Base-by-base conservation (phyloP, 2,888 invertebrate genomes). In the Dorcus parallelipipedus region DNA sequence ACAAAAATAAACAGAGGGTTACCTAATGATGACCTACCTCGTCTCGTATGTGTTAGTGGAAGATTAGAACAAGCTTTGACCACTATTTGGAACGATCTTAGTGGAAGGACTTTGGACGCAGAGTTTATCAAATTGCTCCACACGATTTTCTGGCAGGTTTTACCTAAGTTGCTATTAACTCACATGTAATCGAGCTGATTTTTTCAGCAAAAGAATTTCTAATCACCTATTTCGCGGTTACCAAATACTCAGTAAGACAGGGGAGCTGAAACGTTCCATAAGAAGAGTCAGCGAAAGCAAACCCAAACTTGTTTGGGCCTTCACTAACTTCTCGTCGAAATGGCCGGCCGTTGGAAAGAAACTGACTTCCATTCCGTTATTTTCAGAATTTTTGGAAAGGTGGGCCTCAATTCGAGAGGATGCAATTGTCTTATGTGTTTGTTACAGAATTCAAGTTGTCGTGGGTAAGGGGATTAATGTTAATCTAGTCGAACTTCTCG, bases 41-140 rank as follows among this genome's bases (percentile, higher is more conserved):
- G 92, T 51, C 76, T 95, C 49, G 84, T 90, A 9, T 83, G 84
- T 45, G 85, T 82, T 59, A 88, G 91, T 14, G 92, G 93, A 0
- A 84, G 95, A 47, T 91, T 91, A 0, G 87, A 90, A 69, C 87
- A 89, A 52, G 86, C 89, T 0, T 84, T 92, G 0, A 81, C 84
- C 43, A 76, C 74, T 52, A 79, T 92, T 60, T 75, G 92, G 9
- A 80, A 86, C 58, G 83, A 85, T 47, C 74, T 89, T 43, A 83
- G 83, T 65, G 82, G 81, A 5, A 81, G 80, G 43, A 56, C 51
- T 17, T 60, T 72, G 7, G 73, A 76, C 59, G 66, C 60, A 9
- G 73, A 70, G 55, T 66, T 68, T 51, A 63, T 74, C 4, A 62
- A 61, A 42, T 52, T 77, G 6, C 52, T 75, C 8, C 75, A 76